A percentile compares a stretch with the other conserved stretches of the same genome.
Conservation (phyloP, 2,113 vertebrate genomes). For the Podocnemis expansa region DNA sequence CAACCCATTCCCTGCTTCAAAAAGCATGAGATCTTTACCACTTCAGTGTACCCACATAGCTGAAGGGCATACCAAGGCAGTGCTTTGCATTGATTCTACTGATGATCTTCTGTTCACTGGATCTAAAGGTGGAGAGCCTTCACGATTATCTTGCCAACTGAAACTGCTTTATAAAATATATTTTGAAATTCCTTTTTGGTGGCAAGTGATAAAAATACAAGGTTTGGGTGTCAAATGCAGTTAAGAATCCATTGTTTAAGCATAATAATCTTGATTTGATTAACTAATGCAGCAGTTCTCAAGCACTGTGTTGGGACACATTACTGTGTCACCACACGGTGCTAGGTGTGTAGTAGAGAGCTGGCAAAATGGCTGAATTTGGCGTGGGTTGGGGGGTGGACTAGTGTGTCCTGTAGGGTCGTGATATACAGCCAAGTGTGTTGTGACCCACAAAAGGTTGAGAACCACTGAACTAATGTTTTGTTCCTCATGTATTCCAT, state of each 20-base stretch:
- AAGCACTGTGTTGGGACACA: too few relatives aligned
- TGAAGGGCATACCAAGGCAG: conserved; percentile 94
- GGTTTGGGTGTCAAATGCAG: not conserved
- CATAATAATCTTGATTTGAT: not conserved
- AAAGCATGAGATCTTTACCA: conserved; percentile 71
- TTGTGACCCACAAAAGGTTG: too few relatives aligned
- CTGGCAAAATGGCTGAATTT: too few relatives aligned
- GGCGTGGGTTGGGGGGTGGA: too few relatives aligned
- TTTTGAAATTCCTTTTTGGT: not conserved
- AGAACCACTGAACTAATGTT: too few relatives aligned
- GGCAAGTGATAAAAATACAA: not conserved
- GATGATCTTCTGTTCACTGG: conserved; percentile 98
- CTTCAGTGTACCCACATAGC: conserved; percentile 90
- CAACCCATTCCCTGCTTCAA: conserved; percentile 85
- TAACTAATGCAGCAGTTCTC: too few relatives aligned
- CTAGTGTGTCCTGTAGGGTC: too few relatives aligned
- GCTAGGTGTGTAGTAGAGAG: too few relatives aligned
- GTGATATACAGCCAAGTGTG: too few relatives aligned
- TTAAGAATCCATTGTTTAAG: not conserved
- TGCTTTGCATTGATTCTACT: conserved; percentile 94
- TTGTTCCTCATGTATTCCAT: not conserved
- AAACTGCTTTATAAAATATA: not conserved
- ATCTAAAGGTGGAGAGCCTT: conserved; percentile 86
- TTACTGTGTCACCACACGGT: too few relatives aligned
- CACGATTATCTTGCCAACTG: not conserved